phyloP scores from a whole-genome alignment of 1,140 invertebrate genomes.

The Belonocnema kinseyi region DNA sequence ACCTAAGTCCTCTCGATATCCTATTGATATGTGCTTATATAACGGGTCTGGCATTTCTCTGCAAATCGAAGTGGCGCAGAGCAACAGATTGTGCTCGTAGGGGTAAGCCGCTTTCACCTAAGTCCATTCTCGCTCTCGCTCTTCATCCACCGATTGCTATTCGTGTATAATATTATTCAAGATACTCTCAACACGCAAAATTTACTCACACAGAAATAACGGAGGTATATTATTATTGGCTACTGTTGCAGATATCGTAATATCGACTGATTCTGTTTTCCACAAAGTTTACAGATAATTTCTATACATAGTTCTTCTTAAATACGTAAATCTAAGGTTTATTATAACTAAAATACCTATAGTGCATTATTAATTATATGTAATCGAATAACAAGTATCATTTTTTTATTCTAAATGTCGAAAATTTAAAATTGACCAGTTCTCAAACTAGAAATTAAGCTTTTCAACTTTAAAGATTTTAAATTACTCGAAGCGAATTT shows the following conservation, averaged over 20 bases:
- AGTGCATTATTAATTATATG: too few relatives aligned
- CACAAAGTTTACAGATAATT: too few relatives aligned
- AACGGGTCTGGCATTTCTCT: slow-evolving; percentile 38
- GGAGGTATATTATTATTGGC: not conserved
- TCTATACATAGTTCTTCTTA: too few relatives aligned
- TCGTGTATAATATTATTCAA: slow-evolving; percentile 21
- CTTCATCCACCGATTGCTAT: slow-evolving; percentile 41
- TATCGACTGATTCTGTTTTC: not conserved
- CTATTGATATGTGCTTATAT: slow-evolving; percentile 17
- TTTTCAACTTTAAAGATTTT: too few relatives aligned
- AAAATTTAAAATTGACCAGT: too few relatives aligned
- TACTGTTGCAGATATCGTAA: not conserved
- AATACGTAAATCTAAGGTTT: too few relatives aligned
- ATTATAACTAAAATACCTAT: too few relatives aligned
- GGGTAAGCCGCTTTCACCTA: slow-evolving; percentile 57
- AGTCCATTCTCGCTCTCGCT: slow-evolving; percentile 54
- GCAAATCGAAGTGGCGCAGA: slow-evolving; percentile 53
- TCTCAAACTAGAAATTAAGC: too few relatives aligned
- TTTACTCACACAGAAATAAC: not conserved
- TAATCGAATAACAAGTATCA: too few relatives aligned
- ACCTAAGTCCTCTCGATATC: slow-evolving; percentile 26
- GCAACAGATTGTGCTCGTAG: slow-evolving; percentile 56
- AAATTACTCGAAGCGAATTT: too few relatives aligned
- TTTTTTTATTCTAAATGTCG: too few relatives aligned
- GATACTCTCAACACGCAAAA: not conserved